These are phyloP conservation scores for Leucoraja erinaceus DNA, from an alignment of 2,113 vertebrate species.

Conservation along the genomic window DNA sequence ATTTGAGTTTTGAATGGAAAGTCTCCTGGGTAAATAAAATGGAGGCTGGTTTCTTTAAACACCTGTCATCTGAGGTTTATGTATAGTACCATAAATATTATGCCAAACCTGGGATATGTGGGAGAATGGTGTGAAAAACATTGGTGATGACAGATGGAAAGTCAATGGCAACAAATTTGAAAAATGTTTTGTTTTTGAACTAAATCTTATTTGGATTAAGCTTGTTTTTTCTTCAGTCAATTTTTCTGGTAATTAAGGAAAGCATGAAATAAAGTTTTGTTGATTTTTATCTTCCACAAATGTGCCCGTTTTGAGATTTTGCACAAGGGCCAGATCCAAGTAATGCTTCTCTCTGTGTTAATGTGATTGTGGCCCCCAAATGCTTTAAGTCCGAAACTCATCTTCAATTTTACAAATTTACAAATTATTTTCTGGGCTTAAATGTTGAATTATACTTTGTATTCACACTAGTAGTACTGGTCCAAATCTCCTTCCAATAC, in stretches of 20 bases:
- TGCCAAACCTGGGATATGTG: constrained; percentile 26
- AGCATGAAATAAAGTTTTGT: not conserved
- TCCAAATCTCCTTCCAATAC: no score
- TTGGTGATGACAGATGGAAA: constrained; percentile 23
- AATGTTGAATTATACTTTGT: no score
- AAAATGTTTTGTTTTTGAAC: constrained; percentile 32
- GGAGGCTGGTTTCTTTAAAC: constrained; percentile 22
- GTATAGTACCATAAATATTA: constrained; percentile 32
- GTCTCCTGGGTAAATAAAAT: constrained; percentile 33
- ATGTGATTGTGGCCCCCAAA: not conserved
- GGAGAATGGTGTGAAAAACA: constrained; percentile 20
- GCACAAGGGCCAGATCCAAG: not conserved
- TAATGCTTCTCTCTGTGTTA: not conserved
- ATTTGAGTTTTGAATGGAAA: not conserved
- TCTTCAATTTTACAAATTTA: not conserved
- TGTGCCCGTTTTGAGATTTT: not conserved
- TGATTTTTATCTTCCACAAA: not conserved
- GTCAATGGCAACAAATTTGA: constrained; percentile 22
- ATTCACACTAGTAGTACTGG: no score
- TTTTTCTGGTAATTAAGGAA: not conserved
- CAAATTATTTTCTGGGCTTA: no score
- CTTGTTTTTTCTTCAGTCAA: not conserved
- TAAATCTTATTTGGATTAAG: not conserved
- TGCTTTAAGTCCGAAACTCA: not conserved
- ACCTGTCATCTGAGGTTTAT: constrained; percentile 34